Base-by-base conservation (phyloP, 2,888 invertebrate species). In the Ornithoptera priamus region DNA sequence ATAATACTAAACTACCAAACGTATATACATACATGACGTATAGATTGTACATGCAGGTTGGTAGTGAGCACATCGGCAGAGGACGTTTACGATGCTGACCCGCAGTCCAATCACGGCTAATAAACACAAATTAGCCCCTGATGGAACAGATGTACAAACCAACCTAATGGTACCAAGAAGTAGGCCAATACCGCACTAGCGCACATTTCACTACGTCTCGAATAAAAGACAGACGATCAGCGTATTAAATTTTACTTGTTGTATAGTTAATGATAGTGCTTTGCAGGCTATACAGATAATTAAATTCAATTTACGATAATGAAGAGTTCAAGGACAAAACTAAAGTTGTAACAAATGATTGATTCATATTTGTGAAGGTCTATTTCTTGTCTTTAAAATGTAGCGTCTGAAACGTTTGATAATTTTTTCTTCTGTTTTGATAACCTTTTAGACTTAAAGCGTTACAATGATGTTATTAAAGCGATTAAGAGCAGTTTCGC, bases 51-150 rank as follows among this genome's bases (percentile, higher is more conserved):
- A n/a, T n/a, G 57, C 39, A 65, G 15, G n/a, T 2, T n/a, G 64
- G 2, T 12, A 8, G 56, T 20, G 12, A 59, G 7, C 3, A 18
- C 2, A 30, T 30, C 42, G 58, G 59, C 46, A 12, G 58, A 56
- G 17, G 7, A 2, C 82, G 85, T 83, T 85, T 81, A 84, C 77
- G 72, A 73, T 74, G 80, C 76, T 85, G 90, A 90, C 90, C 89
- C 84, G 83, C 79, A 77, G 79, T 79, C 84, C 90, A 91, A 92
- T 91, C 90, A 88, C 87, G 74, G 84, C 81, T 87, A 87, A 90
- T 89, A 85, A 89, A 89, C 78, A 81, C 85, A 87, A 88, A 91
- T 89, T 87, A 89, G 81, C 83, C 77, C 77, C 80, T 85, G 85
- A 87, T 82, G 78, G 80, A 80, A 80, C 86, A 83, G 78, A 80